Evolutionary conservation across 37 sponge, comb jelly and placozoan species (phyloP).

Genomic region (Beroe forskalii): DNA sequence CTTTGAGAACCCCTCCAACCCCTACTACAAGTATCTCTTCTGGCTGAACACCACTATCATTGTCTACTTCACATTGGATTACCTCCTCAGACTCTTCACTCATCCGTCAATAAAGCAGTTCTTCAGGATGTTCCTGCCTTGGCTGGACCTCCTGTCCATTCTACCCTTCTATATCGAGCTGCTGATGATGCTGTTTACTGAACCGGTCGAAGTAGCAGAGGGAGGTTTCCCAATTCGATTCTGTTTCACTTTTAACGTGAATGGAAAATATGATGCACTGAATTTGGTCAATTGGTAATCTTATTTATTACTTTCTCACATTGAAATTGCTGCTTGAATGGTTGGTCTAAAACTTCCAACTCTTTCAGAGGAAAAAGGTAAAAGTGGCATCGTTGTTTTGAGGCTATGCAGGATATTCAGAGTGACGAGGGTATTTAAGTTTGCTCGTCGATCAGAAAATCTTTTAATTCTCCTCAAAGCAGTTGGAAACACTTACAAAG

Average conservation of each 20-base stretch:
- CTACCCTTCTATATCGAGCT: slow-evolving; percentile 47
- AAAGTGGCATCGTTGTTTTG: slow-evolving; percentile 40
- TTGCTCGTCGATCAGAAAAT: slow-evolving; percentile 43
- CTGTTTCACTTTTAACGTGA: too few relatives aligned
- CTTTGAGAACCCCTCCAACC: slow-evolving; percentile 2
- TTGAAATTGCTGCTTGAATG: too few relatives aligned
- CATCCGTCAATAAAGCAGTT: slow-evolving; percentile 13
- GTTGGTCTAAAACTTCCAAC: too few relatives aligned
- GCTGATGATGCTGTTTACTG: slow-evolving; percentile 10
- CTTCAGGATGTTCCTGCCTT: slow-evolving; percentile 51
- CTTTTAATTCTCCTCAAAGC: slow-evolving; percentile 56
- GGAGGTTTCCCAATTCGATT: too few relatives aligned
- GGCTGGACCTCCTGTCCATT: slow-evolving; percentile 53
- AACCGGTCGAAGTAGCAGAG: not conserved
- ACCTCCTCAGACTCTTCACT: slow-evolving; percentile 27
- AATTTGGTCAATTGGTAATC: too few relatives aligned
- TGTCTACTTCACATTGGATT: slow-evolving; percentile 45
- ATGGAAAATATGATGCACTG: too few relatives aligned
- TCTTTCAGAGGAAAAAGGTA: not conserved
- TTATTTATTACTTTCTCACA: too few relatives aligned
- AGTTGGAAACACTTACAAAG: slow-evolving; percentile 64
- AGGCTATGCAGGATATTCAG: slow-evolving; percentile 57
- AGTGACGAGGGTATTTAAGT: slow-evolving; percentile 56
- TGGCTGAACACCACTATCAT: slow-evolving; percentile 35
- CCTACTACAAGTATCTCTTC: slow-evolving; percentile 9